These are phyloP conservation scores for Protophormia terraenovae DNA, from an alignment of 2,888 invertebrate genomes.

Conservation along the genomic window DNA sequence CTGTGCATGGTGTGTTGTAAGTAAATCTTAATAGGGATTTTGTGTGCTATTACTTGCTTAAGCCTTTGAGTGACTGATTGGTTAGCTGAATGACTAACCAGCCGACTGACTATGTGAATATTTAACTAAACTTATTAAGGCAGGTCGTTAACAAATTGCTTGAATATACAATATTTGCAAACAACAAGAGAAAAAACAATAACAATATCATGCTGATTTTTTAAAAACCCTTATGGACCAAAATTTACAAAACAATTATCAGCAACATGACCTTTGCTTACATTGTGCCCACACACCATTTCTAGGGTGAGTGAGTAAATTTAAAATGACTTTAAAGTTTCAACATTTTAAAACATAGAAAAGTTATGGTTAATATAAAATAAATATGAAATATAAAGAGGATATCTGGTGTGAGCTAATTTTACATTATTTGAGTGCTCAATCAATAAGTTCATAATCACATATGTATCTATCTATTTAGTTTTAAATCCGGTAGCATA, in stretches of 20 bases:
- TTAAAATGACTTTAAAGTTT: not conserved
- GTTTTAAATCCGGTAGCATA: too few relatives aligned
- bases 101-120: not conserved
- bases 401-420: too few relatives aligned
- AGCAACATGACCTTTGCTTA: conserved; percentile 57
- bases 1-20: too few relatives aligned
- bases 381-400: too few relatives aligned
- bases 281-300: not conserved
- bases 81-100: not conserved
- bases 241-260: conserved; percentile 53
- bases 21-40: not conserved
- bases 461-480: too few relatives aligned
- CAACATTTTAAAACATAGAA: too few relatives aligned
- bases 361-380: too few relatives aligned
- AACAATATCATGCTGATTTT: not conserved
- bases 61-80: not conserved
- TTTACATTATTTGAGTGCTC: too few relatives aligned
- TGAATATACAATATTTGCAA: not conserved
- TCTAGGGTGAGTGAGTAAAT: not conserved
- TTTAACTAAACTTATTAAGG: conserved; percentile 19
- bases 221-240: not conserved
- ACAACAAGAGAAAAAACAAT: not conserved
- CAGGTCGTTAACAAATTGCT: conserved; percentile 27
- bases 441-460: too few relatives aligned
- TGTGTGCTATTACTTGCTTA: not conserved